Evolutionary conservation across 2,113 vertebrate genomes (phyloP), one percentile per base, ranked within the genome.

Genomic region (Pseudorectes ferrugineus): DNA sequence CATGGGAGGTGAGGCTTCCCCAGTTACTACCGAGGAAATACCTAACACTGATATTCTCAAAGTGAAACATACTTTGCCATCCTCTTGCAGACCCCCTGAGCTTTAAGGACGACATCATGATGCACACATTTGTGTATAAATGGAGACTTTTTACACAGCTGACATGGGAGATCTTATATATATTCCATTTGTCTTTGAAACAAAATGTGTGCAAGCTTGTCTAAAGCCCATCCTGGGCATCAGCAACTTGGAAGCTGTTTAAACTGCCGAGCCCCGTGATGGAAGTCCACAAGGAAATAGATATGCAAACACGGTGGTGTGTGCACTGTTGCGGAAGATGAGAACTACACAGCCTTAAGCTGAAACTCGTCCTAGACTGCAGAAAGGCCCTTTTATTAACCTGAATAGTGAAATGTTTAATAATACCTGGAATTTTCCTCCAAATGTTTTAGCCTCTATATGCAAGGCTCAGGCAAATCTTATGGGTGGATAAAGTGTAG

Each of bases 1-100:
- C 5, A 1, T 52, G 36, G 62, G 48, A 74, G 26, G 5, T 19
- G 19, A 93, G 12, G 28, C 48, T 79, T 85, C 33, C 26, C 28
- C 43, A 26, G 13, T 84, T 71, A 11, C 3, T 1, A 20, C 15
- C 0, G 0, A 24, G 76, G 33, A 89, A 84, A 83, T 36, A 43
- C 3, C 31, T 24, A 62, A 46, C 13, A 46, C 4, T 38, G 28
- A 35, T 72, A 65, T 22, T 45, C 21, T 49, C 49, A 12, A n/a
- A 65, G 15, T 12, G 43, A 48, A 83, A 14, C 28, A 42, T 11
- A 12, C 16, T 24, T 62, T 89, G 28, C n/a, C 40, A 38, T 26
- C 29, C 20, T 46, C 28, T 63, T 40, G 33, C 29, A 80, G 16
- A 67, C 8, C 5, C 15, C 0, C 2, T 13, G 16, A 40, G 11